Evolutionary conservation across 2,888 invertebrate genomes (phyloP), one percentile per base, ranked within the genome.

Genomic region (Pseudococcus viburni): DNA sequence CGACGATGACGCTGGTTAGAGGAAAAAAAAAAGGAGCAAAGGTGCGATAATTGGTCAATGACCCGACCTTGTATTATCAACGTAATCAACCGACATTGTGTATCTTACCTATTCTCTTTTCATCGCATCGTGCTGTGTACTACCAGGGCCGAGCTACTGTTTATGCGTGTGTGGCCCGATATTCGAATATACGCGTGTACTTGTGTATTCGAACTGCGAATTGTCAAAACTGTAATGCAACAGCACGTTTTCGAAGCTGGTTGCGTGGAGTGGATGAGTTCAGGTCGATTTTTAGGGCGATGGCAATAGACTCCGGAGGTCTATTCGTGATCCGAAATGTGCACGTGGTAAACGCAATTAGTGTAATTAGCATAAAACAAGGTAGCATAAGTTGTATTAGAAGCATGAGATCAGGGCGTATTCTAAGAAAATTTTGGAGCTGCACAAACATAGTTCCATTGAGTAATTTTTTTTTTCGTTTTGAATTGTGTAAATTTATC

Each of bases 31-130:
- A 83, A 83, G 33, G 80, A 83, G 80, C 80, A 83, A 83, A 83
- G 80, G 80, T 83, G 80, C 39, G 80, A 39, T 46, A 64, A 64
- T 59, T 86, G 86, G 86, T 64, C 86, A 86, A 46, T 86, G 86
- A 86, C 86, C 86, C 86, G 86, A 68, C 86, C 86, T 86, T 86
- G 86, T 19, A 86, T 86, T 86, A 86, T 86, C 85, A 64, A n/a
- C 46, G 33, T 42, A 59, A 55, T 55, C 85, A 55, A 19, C 42
- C 39, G 64, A 86, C 68, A 83, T 83, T 83, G 80, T 83, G 42
- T 46, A 46, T 83, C 42, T 83, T 46, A 22, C 46, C 80, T 83
- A 83, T 83, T 83, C 80, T 83, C 80, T 46, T 46, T 83, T 46
- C 80, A 39, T 83, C 80, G 46, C 80, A 46, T 83, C 80, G 80